Evolutionary conservation across 2,113 vertebrate species (phyloP).

Genomic region (Alosa alosa): DNA sequence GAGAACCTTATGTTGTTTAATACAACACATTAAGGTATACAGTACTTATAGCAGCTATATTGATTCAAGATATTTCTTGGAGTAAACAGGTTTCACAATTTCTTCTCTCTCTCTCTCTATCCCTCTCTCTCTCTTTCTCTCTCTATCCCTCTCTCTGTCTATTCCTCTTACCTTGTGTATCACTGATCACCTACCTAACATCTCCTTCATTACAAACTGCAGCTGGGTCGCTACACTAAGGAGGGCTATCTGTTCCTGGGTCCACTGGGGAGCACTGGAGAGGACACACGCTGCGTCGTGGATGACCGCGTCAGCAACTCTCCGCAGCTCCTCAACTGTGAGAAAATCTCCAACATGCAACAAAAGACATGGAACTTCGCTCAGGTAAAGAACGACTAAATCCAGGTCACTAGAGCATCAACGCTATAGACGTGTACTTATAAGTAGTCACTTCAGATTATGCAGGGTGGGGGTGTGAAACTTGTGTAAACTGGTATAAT

Average conservation of each 20-base stretch:
- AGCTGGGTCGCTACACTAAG: constrained; percentile 91
- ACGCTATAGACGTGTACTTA: neutral
- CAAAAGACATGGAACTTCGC: constrained; percentile 91
- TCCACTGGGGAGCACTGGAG: constrained; percentile 86
- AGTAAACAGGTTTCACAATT: neutral
- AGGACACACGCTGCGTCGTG: constrained; percentile 90
- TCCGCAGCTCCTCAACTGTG: constrained; percentile 91
- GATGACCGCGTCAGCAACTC: constrained; percentile 81
- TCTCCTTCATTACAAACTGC: neutral
- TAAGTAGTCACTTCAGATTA: neutral
- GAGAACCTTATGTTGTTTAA: too few relatives aligned
- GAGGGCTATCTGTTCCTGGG: constrained; percentile 90
- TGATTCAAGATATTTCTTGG: neutral
- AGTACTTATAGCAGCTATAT: neutral
- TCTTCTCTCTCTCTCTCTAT: too few relatives aligned
- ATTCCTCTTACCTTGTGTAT: neutral
- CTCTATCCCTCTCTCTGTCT: too few relatives aligned
- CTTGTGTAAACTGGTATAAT: neutral
- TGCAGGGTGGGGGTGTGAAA: neutral
- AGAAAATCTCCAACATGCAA: constrained; percentile 83
- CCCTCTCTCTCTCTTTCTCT: too few relatives aligned
- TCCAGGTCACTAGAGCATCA: neutral
- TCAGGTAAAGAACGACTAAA: constrained; percentile 74
- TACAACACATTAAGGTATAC: neutral
- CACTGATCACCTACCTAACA: neutral